Evolutionary conservation across 2,113 vertebrate species (phyloP), one percentile per base, ranked within the genome.

Genomic region (Meleagris gallopavo): DNA sequence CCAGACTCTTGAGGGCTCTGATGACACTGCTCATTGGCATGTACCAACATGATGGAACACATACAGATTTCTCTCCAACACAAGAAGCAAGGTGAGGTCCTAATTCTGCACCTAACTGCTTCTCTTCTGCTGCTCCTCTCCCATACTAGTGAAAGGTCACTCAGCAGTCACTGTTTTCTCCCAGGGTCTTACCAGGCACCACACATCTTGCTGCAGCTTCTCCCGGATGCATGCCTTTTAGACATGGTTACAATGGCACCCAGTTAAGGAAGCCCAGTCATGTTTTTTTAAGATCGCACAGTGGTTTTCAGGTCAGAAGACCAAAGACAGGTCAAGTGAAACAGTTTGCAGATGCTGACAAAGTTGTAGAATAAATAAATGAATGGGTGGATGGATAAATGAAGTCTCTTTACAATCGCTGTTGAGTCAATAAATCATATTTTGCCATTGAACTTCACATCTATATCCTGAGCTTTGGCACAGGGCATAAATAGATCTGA

Each of bases 71-170:
- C 15, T 8, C 34, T 81, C 55, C 45, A 76, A 66, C 29, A 78
- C 32, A 77, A 50, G 8, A 55, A 36, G 20, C 43, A 55, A 77
- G 61, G 38, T 1, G 0, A 22, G 7, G 10, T 77, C 9, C 25
- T 71, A 2, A 12, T 29, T 90, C 48, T 81, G 43, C 55, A 69
- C 40, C 55, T 32, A 45, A 41, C 9, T 66, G 20, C 45, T 54
- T 52, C 24, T 6, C 40, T 74, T 16, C 45, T 77, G 50, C 61
- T 70, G 50, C n/a, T 83, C 20, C 34, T 88, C 20, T 34, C 69
- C 61, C 14, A 12, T 0, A 0, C 6, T 0, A 0, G 46, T 50
- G 19, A 46, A 20, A 46, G 19, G 45, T 46, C 45, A 19, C 45
- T 25, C 0, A 0, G 7, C 0, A 0, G 46, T 50, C 48, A 4